Conservation (phyloP, 2,797 vertebrate species). For the Anguilla megastoma region DNA sequence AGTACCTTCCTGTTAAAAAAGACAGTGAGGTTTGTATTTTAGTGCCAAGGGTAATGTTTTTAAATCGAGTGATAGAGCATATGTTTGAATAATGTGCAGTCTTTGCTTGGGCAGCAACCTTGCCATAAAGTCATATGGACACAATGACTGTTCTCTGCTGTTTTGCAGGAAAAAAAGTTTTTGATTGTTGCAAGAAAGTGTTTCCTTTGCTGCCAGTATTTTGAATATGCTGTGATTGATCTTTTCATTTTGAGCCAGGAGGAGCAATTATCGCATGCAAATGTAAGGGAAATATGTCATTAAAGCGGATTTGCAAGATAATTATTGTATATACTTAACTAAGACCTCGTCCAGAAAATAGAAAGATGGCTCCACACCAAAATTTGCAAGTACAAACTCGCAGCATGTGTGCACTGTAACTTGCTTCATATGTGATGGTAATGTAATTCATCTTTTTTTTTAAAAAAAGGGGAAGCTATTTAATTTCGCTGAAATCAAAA, state of each 20-base stretch:
- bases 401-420: neutral
- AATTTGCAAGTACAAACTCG: neutral
- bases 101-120: constrained; percentile 34
- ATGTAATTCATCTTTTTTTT: neutral
- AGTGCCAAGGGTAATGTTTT: neutral
- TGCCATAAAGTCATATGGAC: constrained; percentile 44
- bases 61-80: neutral
- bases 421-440: constrained; percentile 6
- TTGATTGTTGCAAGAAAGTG: constrained; percentile 39
- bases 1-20: neutral
- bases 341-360: neutral
- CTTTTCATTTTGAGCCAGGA: constrained; percentile 43
- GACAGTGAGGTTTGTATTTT: neutral
- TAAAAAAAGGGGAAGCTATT: neutral
- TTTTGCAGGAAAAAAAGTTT: constrained; percentile 46
- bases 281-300: constrained; percentile 43
- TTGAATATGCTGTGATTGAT: constrained; percentile 42
- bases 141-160: constrained; percentile 35
- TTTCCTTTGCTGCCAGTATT: constrained; percentile 37
- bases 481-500: neutral
- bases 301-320: constrained; percentile 40
- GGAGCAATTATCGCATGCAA: constrained; percentile 49
- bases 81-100: neutral
- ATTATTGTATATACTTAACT: constrained; percentile 34
- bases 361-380: constrained; percentile 20